A percentile compares a stretch with the other conserved stretches of the same genome.
These are phyloP conservation scores for Lobophora halterata DNA, from an alignment of 2,888 invertebrate genomes.

Conservation along the genomic window DNA sequence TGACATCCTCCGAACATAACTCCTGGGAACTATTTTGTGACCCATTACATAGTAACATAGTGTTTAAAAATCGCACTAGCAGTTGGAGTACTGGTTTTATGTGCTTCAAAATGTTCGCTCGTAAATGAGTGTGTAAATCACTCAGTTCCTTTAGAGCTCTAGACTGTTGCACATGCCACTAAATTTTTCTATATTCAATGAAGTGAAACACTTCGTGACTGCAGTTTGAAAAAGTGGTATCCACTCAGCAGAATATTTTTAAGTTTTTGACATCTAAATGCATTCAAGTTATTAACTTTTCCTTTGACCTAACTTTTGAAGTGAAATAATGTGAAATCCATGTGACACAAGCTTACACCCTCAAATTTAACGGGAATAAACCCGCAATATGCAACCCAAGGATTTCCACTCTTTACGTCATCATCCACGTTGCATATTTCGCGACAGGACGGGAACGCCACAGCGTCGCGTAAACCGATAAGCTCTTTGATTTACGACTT, in stretches of 20 bases:
- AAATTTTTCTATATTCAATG: no score
- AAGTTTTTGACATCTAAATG: no score
- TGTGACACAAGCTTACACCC: neutral
- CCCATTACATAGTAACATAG: constrained; percentile 50
- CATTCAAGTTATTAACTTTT: no score
- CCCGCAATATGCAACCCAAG: constrained; percentile 31
- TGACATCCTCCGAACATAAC: constrained; percentile 58
- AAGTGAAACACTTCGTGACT: no score
- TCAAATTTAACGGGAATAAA: constrained; percentile 14
- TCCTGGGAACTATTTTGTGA: constrained; percentile 56
- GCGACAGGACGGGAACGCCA: constrained; percentile 41
- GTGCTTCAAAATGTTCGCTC: constrained; percentile 12
- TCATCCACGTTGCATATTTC: constrained; percentile 59
- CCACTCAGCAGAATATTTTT: no score
- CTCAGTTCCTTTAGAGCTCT: no score
- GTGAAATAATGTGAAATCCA: no score
- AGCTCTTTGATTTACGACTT: constrained; percentile 71
- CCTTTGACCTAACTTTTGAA: no score
- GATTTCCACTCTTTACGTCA: constrained; percentile 40
- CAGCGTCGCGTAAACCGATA: constrained; percentile 60
- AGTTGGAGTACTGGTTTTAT: constrained; percentile 11
- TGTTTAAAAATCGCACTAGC: constrained; percentile 26
- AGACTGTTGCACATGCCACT: no score
- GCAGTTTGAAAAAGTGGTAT: no score
- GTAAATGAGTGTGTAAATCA: constrained; percentile 10